A percentile compares a stretch with the other conserved stretches of the same genome.
Conservation (phyloP, 1,140 invertebrate species). For the Eumeta japonica region DNA sequence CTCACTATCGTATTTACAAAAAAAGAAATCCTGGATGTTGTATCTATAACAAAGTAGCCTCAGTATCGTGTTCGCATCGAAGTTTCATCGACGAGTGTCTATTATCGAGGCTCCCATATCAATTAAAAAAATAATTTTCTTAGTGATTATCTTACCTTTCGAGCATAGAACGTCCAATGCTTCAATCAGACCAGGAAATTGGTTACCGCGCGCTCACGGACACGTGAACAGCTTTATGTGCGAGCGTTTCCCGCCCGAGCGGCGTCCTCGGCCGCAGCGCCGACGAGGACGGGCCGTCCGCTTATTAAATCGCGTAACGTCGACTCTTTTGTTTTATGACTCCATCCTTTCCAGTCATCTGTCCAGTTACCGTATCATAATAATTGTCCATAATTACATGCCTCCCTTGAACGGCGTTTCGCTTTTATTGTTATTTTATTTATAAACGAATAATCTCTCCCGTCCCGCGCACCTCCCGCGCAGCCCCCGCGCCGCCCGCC, state of each 20-base stretch:
- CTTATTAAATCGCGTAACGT: constrained; percentile 54
- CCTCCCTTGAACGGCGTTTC: constrained; percentile 51
- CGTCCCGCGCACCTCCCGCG: constrained; percentile 38
- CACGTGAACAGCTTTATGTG: neutral
- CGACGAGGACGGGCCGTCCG: too few relatives aligned
- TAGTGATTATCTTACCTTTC: too few relatives aligned
- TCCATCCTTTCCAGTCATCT: constrained; percentile 56
- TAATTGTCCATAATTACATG: constrained; percentile 59
- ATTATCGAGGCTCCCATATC: too few relatives aligned
- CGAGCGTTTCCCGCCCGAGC: neutral
- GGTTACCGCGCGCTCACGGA: too few relatives aligned
- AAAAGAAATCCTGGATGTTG: too few relatives aligned
- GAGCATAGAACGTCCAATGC: too few relatives aligned
- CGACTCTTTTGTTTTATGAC: constrained; percentile 55
- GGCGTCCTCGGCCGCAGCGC: constrained; percentile 10
- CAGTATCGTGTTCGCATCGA: too few relatives aligned
- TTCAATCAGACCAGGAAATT: too few relatives aligned
- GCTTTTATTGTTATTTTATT: constrained; percentile 59
- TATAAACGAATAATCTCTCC: constrained; percentile 57
- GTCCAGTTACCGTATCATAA: constrained; percentile 53
- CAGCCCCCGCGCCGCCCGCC: too few relatives aligned
- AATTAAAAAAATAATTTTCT: constrained; percentile 22
- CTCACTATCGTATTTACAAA: too few relatives aligned
- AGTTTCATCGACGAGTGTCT: too few relatives aligned
- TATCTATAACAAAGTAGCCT: too few relatives aligned